These are phyloP conservation scores for Bostrychus sinensis DNA, from an alignment of 2,113 vertebrate species.

Conservation along the genomic window DNA sequence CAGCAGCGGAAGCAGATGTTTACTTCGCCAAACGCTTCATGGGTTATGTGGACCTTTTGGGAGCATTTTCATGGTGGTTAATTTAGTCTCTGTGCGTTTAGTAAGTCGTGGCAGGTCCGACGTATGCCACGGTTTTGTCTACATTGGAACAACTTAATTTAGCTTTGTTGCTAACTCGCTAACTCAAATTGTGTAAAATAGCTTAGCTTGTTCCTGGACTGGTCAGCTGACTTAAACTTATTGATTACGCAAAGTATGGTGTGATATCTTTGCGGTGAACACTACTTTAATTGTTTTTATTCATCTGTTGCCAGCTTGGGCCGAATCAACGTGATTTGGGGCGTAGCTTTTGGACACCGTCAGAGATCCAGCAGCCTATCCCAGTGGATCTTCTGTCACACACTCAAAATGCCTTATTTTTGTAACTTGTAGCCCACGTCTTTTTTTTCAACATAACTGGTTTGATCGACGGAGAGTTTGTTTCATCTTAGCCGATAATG, in stretches of 20 bases:
- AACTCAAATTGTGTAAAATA: not conserved
- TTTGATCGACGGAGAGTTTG: constrained; percentile 19
- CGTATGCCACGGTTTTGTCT: no score
- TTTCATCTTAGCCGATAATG: constrained; percentile 34
- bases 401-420: constrained; percentile 40
- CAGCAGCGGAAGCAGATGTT: not conserved
- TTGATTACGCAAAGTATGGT: not conserved
- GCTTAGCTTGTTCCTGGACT: not conserved
- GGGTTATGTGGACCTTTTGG: not conserved
- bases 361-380: constrained; percentile 51
- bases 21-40: not conserved
- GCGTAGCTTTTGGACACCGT: constrained; percentile 53
- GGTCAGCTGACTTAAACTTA: not conserved
- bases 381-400: constrained; percentile 28
- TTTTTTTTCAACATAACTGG: constrained; percentile 26
- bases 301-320: constrained; percentile 36
- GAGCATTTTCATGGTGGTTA: not conserved
- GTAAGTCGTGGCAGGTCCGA: not conserved
- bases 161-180: constrained; percentile 3
- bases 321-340: constrained; percentile 45
- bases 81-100: not conserved
- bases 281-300: not conserved
- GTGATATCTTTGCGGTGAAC: not conserved
- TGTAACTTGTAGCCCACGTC: constrained; percentile 51
- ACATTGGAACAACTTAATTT: constrained; percentile 1